Conservation (phyloP, 2,797 vertebrate species). For the Pangasius krempfi region DNA sequence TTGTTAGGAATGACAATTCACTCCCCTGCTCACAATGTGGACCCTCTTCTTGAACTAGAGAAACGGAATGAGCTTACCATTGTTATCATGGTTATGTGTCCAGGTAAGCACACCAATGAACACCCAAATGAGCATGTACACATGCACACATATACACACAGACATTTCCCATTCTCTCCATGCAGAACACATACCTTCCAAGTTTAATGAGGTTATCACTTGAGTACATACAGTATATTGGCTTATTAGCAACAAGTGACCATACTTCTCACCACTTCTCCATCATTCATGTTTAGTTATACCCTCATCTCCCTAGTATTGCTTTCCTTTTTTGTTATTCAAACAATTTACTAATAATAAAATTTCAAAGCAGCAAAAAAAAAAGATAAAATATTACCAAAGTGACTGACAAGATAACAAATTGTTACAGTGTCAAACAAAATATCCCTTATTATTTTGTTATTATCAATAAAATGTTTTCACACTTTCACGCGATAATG, state of each 20-base stretch:
- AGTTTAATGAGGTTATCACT: neutral
- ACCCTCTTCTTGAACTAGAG: conserved; percentile 66
- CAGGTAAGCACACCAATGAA: neutral
- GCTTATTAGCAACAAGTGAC: neutral
- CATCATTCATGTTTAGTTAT: neutral
- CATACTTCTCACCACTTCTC: neutral
- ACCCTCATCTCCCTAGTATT: neutral
- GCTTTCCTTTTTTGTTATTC: neutral
- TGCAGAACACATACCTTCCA: neutral
- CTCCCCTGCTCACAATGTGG: conserved; percentile 77
- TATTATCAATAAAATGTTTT: neutral
- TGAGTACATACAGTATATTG: neutral
- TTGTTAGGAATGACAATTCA: conserved; percentile 11
- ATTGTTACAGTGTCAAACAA: neutral
- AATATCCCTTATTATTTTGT: neutral
- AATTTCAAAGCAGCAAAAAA: neutral
- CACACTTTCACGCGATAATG: neutral
- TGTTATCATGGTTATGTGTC: neutral
- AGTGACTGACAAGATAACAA: neutral
- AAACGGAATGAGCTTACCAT: conserved; percentile 59
- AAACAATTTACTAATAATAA: neutral
- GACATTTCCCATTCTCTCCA: neutral
- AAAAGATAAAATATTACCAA: neutral
- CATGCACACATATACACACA: neutral
- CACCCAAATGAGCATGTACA: neutral